Base-by-base conservation (phyloP, 1,140 invertebrate species). In the Drosophila pandora region DNA sequence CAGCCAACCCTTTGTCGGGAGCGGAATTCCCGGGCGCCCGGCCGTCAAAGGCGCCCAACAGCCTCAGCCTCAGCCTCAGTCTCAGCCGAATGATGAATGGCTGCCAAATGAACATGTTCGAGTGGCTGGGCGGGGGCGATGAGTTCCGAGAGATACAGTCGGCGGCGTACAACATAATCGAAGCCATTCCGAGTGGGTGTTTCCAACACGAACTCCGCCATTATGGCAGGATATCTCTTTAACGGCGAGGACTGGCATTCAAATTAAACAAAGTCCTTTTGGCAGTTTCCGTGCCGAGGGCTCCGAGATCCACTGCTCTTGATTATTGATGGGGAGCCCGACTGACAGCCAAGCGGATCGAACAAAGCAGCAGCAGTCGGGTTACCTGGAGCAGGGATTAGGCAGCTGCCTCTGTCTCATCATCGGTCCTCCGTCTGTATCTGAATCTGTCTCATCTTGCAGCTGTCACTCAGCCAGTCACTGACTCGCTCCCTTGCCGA, bases 71-170 rank as follows among this genome's bases (percentile, higher is more conserved):
- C 25, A 28, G 25, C 3, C 25, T 6, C 17, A 17, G 17, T 17
- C 17, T 17, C 30, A 53, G 62, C 41, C 57, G 56, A 80, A 87
- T 87, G 81, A 81, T 87, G 73, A 87, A 85, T 85, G 77, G 62
- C 77, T 69, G 73, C 60, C 64, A 87, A 85, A 87, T 77, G 82
- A 87, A 84, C 77, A 81, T 70, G 63, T 64, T 76, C 43, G 52
- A 54, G 41, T 39, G 49, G 50, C 37, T 23, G 32, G 25, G 4
- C 39, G 62, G 22, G 30, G 12, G 37, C 39, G 65, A 58, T 59
- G 67, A 60, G 52, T 32, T 32, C 7, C 52, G 22, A 53, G 43
- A 65, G 52, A 76, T 54, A 58, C 28, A 68, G 60, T 39, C 39
- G 56, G 39, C 54, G 56, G 48, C 56, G 49, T 69, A 49, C 50